These are phyloP conservation scores for Wasmannia auropunctata DNA, from an alignment of 1,140 invertebrate species.

Conservation along the genomic window DNA sequence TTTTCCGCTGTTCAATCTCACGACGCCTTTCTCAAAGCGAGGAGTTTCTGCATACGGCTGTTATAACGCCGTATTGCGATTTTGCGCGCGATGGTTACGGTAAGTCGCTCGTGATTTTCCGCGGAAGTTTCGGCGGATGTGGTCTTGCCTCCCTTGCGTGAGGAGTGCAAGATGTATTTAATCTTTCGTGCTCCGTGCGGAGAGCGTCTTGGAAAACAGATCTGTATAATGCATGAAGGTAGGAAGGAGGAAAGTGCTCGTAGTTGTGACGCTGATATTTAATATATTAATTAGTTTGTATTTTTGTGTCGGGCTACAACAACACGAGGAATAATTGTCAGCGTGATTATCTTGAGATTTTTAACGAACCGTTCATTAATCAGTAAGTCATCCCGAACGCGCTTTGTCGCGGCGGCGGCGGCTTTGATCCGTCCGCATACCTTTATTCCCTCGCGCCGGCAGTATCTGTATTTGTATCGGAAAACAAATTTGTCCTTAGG, in stretches of 20 bases:
- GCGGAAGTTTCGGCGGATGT: not conserved
- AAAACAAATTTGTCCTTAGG: slow-evolving; percentile 83
- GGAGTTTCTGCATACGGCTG: not conserved
- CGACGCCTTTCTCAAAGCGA: slow-evolving; percentile 42
- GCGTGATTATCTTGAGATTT: slow-evolving; percentile 21
- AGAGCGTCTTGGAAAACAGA: not conserved
- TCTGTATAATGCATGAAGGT: not conserved
- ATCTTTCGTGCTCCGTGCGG: not conserved
- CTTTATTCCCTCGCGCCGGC: slow-evolving; percentile 64
- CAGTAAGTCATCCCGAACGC: slow-evolving; percentile 76
- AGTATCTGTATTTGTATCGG: slow-evolving; percentile 79
- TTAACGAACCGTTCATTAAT: slow-evolving; percentile 78
- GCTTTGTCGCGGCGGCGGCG: slow-evolving; percentile 71
- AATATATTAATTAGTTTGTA: slow-evolving; percentile 4
- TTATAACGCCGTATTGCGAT: slow-evolving; percentile 7
- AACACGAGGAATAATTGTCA: slow-evolving; percentile 1
- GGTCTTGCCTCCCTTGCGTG: not conserved
- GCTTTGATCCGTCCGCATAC: slow-evolving; percentile 71
- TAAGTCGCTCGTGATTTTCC: slow-evolving; percentile 35
- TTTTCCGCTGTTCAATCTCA: slow-evolving; percentile 76
- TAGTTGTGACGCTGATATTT: not conserved
- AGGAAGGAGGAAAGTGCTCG: not conserved
- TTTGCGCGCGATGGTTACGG: slow-evolving; percentile 44
- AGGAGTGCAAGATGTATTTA: not conserved
- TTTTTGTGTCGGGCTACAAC: not conserved